phyloP scores from a whole-genome alignment of 1,140 invertebrate genomes.

The Philotrypesis tridentata region DNA sequence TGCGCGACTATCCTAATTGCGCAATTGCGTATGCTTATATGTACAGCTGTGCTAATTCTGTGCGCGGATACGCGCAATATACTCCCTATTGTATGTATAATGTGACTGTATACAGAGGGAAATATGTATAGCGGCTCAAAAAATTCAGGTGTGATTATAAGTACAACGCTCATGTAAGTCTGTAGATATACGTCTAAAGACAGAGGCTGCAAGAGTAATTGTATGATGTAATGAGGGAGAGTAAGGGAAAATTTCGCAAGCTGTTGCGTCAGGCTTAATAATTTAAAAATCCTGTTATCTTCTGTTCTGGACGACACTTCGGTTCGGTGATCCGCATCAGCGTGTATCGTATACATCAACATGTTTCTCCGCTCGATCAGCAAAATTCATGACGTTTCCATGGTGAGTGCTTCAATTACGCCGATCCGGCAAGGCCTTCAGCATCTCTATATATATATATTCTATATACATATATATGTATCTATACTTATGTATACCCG shows the following conservation, averaged over 20 bases:
- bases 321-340: conserved; percentile 78
- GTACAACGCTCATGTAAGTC: too few relatives aligned
- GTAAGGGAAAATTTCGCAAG: not conserved
- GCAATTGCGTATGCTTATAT: too few relatives aligned
- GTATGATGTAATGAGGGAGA: not conserved
- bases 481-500: conserved; percentile 58
- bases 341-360: conserved; percentile 91
- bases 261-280: conserved; percentile 29
- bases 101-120: too few relatives aligned
- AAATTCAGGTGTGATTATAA: too few relatives aligned
- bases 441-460: conserved; percentile 39
- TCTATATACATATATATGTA: conserved; percentile 42
- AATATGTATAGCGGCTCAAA: too few relatives aligned
- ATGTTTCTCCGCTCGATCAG: conserved; percentile 96
- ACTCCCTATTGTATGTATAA: too few relatives aligned
- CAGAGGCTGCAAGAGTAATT: too few relatives aligned
- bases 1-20: too few relatives aligned
- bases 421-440: conserved; percentile 64
- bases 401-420: conserved; percentile 84
- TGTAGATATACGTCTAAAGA: too few relatives aligned
- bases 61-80: too few relatives aligned
- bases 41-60: too few relatives aligned
- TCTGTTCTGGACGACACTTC: conserved; percentile 71
- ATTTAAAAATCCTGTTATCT: conserved; percentile 60
- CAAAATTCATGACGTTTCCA: conserved; percentile 99